Base-by-base conservation (phyloP, 2,888 invertebrate genomes). In the Onthophagus sagittarius region DNA sequence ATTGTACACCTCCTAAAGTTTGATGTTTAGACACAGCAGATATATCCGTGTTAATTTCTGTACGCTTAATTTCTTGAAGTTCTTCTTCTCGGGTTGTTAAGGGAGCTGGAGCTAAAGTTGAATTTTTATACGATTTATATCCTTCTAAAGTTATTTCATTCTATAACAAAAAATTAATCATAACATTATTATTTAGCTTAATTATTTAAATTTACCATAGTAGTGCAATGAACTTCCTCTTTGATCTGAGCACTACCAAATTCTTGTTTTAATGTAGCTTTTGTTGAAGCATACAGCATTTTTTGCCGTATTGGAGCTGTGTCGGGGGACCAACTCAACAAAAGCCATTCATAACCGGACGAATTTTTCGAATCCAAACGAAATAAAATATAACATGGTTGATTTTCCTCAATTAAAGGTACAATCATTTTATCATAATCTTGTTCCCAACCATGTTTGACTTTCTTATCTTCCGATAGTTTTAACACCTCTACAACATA, bases 201-300 rank as follows among this genome's bases (percentile, higher is more conserved):
- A n/a, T n/a, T n/a, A n/a, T 14, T n/a, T 23, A 3, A 23, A 23
- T 23, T 23, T 87, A 94, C 94, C 85, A 88, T 85, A 32, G 88
- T 86, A 11, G 97, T 97, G 31, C 95, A 97, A 87, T 98, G 98
- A 80, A 97, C 86, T 86, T 99, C 99, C 84, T 98, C 96, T 80
- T 94, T 94, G 74, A 99, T 97, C 80, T 95, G 94, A 0, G 95
- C 93, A 4, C 95, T 93, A 0, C 99, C 99, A 86, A 99, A 99
- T 84, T 98, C 97, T 81, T 93, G 93, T 84, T 98, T 99, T 32
- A 99, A 87, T 0, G 99, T 99, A 0, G 99, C 96, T 86, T 98
- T 96, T 0, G 98, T 99, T 0, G 97, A 98, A 0, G 99, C 99
- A 81, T 98, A 98, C 72, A 99, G 87, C 99, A 99, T 99, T 86